A percentile compares a stretch with the other conserved stretches of the same genome.
Evolutionary conservation across 2,113 vertebrate species (phyloP).

Genomic region (Scopus umbretta): DNA sequence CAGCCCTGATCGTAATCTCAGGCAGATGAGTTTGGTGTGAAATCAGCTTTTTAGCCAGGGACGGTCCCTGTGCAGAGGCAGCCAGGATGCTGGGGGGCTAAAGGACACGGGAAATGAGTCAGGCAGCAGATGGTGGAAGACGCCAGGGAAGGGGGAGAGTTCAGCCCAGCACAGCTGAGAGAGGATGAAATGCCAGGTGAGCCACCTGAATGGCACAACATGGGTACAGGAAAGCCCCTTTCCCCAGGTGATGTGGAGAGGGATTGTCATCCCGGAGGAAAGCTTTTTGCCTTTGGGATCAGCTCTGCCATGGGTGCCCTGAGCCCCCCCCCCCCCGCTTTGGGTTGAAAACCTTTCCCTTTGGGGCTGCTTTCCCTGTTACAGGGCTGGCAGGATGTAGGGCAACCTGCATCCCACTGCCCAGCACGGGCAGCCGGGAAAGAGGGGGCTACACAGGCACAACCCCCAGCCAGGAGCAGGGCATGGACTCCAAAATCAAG

Average conservation of each 20-base stretch:
- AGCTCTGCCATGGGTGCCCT: not conserved
- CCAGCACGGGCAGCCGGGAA: accelerated
- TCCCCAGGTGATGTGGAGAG: accelerated
- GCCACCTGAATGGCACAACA: accelerated
- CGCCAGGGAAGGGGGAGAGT: not conserved
- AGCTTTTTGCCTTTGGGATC: not conserved
- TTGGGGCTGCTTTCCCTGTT: not conserved
- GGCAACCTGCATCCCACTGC: not conserved
- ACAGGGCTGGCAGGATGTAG: accelerated
- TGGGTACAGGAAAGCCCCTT: not conserved
- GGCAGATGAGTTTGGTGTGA: not conserved
- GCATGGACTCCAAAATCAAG: not conserved
- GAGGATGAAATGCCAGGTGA: accelerated
- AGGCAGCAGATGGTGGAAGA: not conserved
- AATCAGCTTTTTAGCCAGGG: not conserved
- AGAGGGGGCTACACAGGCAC: not conserved
- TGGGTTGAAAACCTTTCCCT: not conserved
- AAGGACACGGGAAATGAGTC: constrained; percentile 31
- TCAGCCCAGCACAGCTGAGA: not conserved
- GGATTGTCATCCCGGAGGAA: accelerated
- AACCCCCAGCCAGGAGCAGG: not conserved
- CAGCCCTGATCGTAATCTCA: not conserved
- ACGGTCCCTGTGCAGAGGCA: not conserved
- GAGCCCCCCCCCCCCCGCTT: not conserved
- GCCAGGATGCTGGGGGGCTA: not conserved